A percentile compares a stretch with the other conserved stretches of the same genome.
These are phyloP conservation scores for Acanthisitta chloris DNA, from an alignment of 2,113 vertebrate species.

Conservation along the genomic window DNA sequence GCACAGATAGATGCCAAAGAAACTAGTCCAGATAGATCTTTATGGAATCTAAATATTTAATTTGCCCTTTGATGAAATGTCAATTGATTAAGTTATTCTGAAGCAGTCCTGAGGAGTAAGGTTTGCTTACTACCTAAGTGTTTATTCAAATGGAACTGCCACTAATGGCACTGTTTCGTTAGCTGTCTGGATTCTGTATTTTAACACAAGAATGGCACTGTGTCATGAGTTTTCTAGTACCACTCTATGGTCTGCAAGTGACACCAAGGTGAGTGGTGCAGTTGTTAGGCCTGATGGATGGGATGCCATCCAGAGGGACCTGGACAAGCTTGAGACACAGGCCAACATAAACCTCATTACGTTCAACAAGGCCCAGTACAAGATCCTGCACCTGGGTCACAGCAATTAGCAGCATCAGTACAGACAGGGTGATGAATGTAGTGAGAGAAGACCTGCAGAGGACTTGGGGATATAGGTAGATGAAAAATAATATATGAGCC, in stretches of 20 bases:
- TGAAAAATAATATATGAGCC: not conserved
- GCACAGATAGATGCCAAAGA: not conserved
- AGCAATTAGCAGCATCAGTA: not conserved
- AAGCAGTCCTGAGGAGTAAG: not conserved
- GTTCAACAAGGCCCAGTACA: not conserved
- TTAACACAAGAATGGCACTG: not conserved
- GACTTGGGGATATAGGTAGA: not conserved
- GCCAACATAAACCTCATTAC: not conserved
- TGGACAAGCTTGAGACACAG: not conserved
- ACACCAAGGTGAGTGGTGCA: not conserved
- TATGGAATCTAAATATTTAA: not conserved
- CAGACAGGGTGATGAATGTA: not conserved
- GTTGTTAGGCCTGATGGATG: not conserved
- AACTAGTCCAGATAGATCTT: not conserved
- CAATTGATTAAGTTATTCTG: not conserved
- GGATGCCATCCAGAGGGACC: not conserved
- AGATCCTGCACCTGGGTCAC: not conserved
- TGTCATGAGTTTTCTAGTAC: not conserved
- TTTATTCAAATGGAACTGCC: not conserved
- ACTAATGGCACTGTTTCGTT: not conserved
- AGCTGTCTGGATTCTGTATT: not conserved
- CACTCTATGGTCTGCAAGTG: not conserved
- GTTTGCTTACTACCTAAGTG: not conserved
- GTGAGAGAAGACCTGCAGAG: not conserved
- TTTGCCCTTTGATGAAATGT: not conserved